Evolutionary conservation across 1,140 invertebrate genomes (phyloP).

Genomic region (Penaeus chinensis): DNA sequence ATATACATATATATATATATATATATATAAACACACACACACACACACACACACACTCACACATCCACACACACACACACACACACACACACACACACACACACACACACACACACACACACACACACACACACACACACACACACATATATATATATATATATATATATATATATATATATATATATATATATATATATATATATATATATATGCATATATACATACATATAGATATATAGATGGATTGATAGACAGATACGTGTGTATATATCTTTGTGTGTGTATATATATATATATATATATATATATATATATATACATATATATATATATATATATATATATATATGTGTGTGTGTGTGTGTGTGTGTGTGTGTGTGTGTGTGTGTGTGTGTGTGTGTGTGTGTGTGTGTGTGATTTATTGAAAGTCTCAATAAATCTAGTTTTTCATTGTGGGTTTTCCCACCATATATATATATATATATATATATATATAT

Average conservation of each 20-base stretch:
- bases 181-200: neutral
- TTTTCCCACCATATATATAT: no score
- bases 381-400: no score
- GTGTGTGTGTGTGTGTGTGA: no score
- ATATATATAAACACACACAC: neutral
- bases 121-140: no score
- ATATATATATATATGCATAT: constrained; percentile 15
- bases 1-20: constrained; percentile 14
- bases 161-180: neutral
- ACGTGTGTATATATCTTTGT: constrained; percentile 3
- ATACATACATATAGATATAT: constrained; percentile 21
- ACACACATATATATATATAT: neutral
- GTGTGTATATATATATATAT: neutral
- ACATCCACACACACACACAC: no score
- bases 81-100: no score
- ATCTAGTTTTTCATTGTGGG: no score
- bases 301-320: no score
- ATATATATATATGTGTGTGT: no score
- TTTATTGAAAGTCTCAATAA: no score
- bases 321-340: no score
- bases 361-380: constrained; percentile 1
- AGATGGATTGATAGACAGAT: neutral
- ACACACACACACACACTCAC: neutral
- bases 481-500: neutral
- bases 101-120: no score